These are phyloP conservation scores for Desoria tigrina DNA, from an alignment of 2,888 invertebrate species.

Conservation along the genomic window DNA sequence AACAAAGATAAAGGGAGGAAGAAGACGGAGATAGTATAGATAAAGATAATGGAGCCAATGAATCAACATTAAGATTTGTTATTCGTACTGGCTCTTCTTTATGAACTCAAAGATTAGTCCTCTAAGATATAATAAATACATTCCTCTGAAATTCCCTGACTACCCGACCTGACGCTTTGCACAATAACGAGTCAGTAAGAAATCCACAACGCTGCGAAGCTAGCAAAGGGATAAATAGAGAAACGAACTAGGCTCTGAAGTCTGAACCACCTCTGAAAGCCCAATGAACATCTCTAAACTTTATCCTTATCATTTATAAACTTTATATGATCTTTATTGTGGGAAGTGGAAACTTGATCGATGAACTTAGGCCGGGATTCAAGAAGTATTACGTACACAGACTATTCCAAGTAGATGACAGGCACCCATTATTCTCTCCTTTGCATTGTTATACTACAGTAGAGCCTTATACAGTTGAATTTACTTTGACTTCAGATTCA, in stretches of 20 bases:
- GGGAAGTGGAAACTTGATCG: slow-evolving; percentile 4
- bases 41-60: slow-evolving; percentile 1
- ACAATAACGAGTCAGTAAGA: no score
- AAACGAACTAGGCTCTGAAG: no score
- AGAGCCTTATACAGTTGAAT: no score
- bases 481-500: no score
- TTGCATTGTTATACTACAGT: no score
- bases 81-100: no score
- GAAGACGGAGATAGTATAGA: slow-evolving; percentile 10
- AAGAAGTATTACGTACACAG: no score
- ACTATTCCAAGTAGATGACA: no score
- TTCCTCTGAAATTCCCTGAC: neutral
- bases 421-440: no score
- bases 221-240: slow-evolving; percentile 1
- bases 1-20: slow-evolving; percentile 10
- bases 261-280: no score
- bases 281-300: slow-evolving; percentile 3
- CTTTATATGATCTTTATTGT: slow-evolving; percentile 5
- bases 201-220: no score
- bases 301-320: slow-evolving; percentile 6
- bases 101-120: no score
- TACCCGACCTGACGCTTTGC: neutral
- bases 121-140: neutral
- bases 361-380: slow-evolving; percentile 1
- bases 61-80: slow-evolving; percentile 5